Base-by-base conservation (phyloP, 2,113 vertebrate genomes). In the Sigmodon hispidus region DNA sequence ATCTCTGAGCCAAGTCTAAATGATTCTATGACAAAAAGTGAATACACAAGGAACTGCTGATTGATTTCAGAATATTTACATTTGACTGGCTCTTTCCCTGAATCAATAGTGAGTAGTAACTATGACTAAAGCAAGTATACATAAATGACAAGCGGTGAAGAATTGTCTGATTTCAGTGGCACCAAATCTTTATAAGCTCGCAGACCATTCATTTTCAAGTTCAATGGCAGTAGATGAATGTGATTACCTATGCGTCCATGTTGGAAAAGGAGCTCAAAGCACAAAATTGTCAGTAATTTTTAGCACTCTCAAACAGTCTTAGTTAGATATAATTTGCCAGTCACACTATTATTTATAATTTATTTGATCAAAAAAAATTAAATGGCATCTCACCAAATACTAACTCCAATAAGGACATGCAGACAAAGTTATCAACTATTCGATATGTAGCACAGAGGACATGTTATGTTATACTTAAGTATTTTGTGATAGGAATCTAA, bases 31-130 rank as follows among this genome's bases (percentile, higher is more conserved):
- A 45, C 43, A 95, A 89, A 94, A 67, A 17, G 73, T 21, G 19
- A 5, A 48, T 72, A 52, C 26, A 80, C 77, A 48, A 67, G 31
- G 4, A 0, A 48, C 59, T 63, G 40, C 87, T 67, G 4, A 48
- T 11, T 77, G 16, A 29, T 63, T 5, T 36, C 13, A 95, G 22
- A 81, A 55, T 75, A 61, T 65, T 34, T 29, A 1, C 52, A 63
- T 72, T 45, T 92, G 15, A 77, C 36, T 7, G 16, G 34, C 40
- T 86, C 17, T 92, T 90, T 85, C 36, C 52, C 36, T 75, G 5
- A 89, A 76, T 80, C 76, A 93, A 87, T 21, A 83, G 43, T 72
- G 81, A 40, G 50, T 94, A 94, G 57, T 89, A 50, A 19, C 52
- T 40, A 92, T 16, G 73, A 85, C 57, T 73, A 89, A 89, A 84